Base-by-base conservation (phyloP, 2,888 invertebrate species). In the Clostera curtula region DNA sequence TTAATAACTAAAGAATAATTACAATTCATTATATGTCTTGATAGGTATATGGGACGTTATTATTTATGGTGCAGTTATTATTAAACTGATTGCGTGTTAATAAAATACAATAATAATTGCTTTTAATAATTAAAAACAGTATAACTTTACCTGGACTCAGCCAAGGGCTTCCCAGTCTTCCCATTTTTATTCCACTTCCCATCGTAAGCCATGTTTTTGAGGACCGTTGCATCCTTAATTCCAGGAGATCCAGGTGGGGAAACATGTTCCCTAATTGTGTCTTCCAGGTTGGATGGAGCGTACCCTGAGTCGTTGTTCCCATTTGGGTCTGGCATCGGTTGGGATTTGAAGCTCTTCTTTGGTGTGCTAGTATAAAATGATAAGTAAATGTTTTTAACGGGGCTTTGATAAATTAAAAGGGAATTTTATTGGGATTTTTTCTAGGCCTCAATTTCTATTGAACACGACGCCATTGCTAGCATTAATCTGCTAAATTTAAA, bases 241-340 rank as follows among this genome's bases (percentile, higher is more conserved):
- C 80, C 82, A 18, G 87, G 88, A 1, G 84, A 85, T 0, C 61
- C 68, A 25, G 84, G 84, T 0, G 87, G 87, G 9, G 87, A 82
- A 15, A 85, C 79, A 56, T 88, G 89, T 52, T 89, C 88, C 11
- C 75, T 69, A 37, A 75, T 71, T 5, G 82, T 85, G 24, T 88
- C 87, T 40, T 84, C 85, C 0, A 80, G 49, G 33, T 87, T 87
- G 49, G 88, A 90, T 35, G 91, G 87, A 31, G 90, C 92, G 71
- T 93, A 93, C 34, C 93, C 93, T 31, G 92, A 92, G 75, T 93
- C 93, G 72, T 93, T 92, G 86, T 93, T 93, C 44, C 93, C 93
- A 64, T 93, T 93, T 18, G 91, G 89, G 59, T 92, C 92, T 24
- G 87, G 86, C 22, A 84, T 58, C 9, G 75, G 57, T 41, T 86